Evolutionary conservation across 2,113 vertebrate species (phyloP), one percentile per base, ranked within the genome.

Genomic region (Chiloscyllium plagiosum): DNA sequence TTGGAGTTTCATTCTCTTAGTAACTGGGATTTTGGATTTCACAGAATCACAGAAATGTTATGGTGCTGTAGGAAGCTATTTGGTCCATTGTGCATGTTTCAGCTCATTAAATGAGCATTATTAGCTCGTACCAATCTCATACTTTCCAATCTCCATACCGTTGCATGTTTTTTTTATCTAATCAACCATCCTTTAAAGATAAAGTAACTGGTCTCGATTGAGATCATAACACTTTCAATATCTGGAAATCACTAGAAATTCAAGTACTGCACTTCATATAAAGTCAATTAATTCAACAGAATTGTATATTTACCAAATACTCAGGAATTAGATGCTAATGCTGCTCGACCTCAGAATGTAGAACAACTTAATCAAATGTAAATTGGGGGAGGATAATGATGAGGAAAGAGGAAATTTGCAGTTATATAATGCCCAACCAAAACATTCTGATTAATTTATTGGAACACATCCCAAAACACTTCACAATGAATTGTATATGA

Each of bases 231-330:
- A 33, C 37, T 20, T 3, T 2, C 97, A 96, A 0, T 97, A 97
- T 96, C 98, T 97, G 96, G 37, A 66, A 65, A 65, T 50, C 8
- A 95, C 61, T 8, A 33, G 24, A 69, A 0, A 65, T 69, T 17
- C 0, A 50, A 37, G 6, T 29, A 24, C 47, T 20, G 47, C 29
- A 65, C 42, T 61, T 47, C 13, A 24, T 47, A 72, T 29, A 50
- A 95, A 78, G 52, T 72, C 42, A 52, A 26, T 76, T 76, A 50
- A 95, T 72, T 95, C 37, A 95, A 3, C 68, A 37, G 95, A n/a
- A 65, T 19, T 90, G 4, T 56, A 92, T 33, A 37, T 66, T 17
- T 93, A 24, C 89, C 33, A 93, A 66, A 33, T 93, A 19, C n/a
- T 93, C 37, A n/a, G 19, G n/a, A 66, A 93, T 66, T 93, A 37